phyloP scores from a whole-genome alignment of 2,113 vertebrate species.

The Nicator chloris region DNA sequence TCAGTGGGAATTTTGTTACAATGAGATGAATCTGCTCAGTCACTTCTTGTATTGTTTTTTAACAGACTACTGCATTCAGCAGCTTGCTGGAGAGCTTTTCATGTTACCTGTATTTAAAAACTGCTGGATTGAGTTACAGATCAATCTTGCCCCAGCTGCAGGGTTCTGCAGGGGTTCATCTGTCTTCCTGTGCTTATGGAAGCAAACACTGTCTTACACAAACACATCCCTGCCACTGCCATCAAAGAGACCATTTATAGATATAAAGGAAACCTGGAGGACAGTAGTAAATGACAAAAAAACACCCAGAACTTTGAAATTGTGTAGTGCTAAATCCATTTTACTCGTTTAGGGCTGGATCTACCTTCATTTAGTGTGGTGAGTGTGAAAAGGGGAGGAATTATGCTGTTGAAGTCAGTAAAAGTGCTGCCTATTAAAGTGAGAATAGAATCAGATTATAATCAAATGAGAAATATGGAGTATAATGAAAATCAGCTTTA shows the following conservation, averaged over 20 bases:
- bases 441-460: neutral
- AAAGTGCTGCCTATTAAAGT: neutral
- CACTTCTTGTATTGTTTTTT: slow-evolving; percentile 1
- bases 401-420: neutral
- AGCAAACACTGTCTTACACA: neutral
- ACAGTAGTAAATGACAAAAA: neutral
- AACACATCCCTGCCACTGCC: neutral
- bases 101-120: slow-evolving; percentile 31
- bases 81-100: neutral
- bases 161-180: neutral
- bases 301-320: neutral
- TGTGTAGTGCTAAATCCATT: neutral
- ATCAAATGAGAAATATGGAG: neutral
- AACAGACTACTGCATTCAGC: neutral
- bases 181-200: neutral
- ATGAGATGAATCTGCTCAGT: neutral
- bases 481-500: neutral
- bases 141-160: neutral
- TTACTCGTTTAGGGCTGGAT: neutral
- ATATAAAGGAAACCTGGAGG: neutral
- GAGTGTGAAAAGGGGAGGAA: neutral
- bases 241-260: neutral
- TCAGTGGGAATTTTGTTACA: neutral
- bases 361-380: neutral
- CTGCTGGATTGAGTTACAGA: slow-evolving; percentile 10